phyloP scores from a whole-genome alignment of 2,113 vertebrate genomes.

The Heterocephalus glaber region DNA sequence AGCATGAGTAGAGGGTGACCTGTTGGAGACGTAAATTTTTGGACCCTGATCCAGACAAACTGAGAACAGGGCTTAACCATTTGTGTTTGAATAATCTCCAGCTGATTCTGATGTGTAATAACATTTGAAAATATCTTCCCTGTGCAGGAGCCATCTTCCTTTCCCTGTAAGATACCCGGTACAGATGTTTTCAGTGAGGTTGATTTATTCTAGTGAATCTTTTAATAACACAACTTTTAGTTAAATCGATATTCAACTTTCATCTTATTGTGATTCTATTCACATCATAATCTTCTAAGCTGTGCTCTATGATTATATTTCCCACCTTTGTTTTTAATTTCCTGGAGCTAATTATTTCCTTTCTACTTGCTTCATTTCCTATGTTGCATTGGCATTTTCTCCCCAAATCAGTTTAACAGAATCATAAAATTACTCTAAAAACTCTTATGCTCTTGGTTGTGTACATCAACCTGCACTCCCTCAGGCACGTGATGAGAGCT shows the following conservation, averaged over 20 bases:
- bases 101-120: background rate
- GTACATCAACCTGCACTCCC: no score
- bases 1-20: background rate
- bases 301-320: background rate
- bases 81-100: background rate
- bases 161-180: background rate
- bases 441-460: background rate
- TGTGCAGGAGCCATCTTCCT: background rate
- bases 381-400: background rate
- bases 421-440: background rate
- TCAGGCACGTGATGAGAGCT: no score
- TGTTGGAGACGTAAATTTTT: background rate
- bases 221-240: conserved; percentile 8
- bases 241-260: conserved; percentile 9
- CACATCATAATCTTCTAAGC: background rate
- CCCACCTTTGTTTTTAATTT: background rate
- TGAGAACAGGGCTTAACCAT: background rate
- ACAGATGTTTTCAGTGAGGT: background rate
- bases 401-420: background rate
- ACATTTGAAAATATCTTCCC: background rate
- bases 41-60: background rate
- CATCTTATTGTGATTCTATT: conserved; percentile 2
- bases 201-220: background rate
- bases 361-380: conserved; percentile 31
- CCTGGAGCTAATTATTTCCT: background rate